Base-by-base conservation (phyloP, 2,888 invertebrate genomes). In the Cyrtodaria siliqua region DNA sequence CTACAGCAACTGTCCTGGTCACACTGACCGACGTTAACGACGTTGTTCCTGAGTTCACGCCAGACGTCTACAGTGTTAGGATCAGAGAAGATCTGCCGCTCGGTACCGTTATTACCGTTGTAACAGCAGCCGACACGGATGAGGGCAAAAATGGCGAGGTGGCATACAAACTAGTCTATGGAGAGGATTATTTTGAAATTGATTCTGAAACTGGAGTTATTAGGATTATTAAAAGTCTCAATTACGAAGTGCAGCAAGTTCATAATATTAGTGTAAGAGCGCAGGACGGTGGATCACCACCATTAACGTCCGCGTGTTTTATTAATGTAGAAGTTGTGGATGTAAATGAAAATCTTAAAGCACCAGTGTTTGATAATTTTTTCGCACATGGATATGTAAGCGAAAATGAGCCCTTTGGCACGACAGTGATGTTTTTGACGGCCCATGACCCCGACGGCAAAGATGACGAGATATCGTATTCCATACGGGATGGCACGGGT, bases 81-180 rank as follows among this genome's bases (percentile, higher is more conserved):
- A 95, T 97, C 24, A 95, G 97, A 6, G 98, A 99, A 93, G 98
- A 98, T 93, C 95, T 98, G 12, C 98, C 98, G 0, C 93, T 95
- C 1, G 98, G 98, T 75, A 96, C 97, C 70, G 96, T 97, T 1
- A 96, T 98, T 1, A 97, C 97, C 1, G 96, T 96, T 23, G 95
- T 98, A 20, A 96, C 95, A 29, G 96, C 96, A 0, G 96, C 95
- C 40, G 98, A 99, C 93, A 96, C 96, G 0, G 98, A 99, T 94
- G 94, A 96, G 44, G 97, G 96, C 0, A 94, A 95, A 0, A 97
- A 97, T 74, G 98, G 98, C 2, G 95, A 95, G 77, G 95, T 98
- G 14, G 93, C 95, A 12, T 99, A 98, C 93, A 95, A 95, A n/a
- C 82, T 93, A 38, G 80, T 82, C 4, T 85, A 86, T 75, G 92